These are phyloP conservation scores for Dryococelus australis DNA, from an alignment of 2,888 invertebrate species.

Conservation along the genomic window DNA sequence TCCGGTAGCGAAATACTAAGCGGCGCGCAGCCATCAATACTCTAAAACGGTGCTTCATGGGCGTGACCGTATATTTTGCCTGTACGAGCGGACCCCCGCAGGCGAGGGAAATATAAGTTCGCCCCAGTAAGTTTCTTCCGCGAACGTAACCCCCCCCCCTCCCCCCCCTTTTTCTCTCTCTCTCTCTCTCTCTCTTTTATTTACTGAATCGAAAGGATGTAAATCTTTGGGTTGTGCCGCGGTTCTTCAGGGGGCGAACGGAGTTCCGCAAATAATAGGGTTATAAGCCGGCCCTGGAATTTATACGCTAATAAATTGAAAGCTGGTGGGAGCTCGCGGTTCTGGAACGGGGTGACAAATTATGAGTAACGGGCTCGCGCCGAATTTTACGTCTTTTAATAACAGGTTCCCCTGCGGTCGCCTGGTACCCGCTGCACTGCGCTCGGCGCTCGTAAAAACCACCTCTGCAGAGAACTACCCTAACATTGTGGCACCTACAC, in stretches of 20 bases:
- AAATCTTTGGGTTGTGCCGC: not conserved
- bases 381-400: slow-evolving; percentile 7
- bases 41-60: not conserved
- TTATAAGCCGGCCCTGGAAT: not conserved
- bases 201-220: slow-evolving; percentile 16
- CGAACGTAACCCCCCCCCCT: too few relatives aligned
- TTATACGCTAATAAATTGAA: slow-evolving; percentile 16
- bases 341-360: not conserved
- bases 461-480: not conserved
- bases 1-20: not conserved
- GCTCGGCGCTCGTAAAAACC: not conserved
- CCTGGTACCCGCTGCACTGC: not conserved
- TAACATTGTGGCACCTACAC: not conserved
- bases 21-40: not conserved
- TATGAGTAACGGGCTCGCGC: slow-evolving; percentile 9
- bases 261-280: slow-evolving; percentile 9
- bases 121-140: not conserved
- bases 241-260: not conserved
- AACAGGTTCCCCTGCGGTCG: not conserved
- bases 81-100: not conserved
- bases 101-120: not conserved
- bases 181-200: not conserved
- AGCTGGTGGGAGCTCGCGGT: not conserved
- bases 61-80: not conserved
- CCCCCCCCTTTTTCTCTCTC: too few relatives aligned